Conservation (phyloP, 2,113 vertebrate genomes). For the Oncorhynchus mykiss region DNA sequence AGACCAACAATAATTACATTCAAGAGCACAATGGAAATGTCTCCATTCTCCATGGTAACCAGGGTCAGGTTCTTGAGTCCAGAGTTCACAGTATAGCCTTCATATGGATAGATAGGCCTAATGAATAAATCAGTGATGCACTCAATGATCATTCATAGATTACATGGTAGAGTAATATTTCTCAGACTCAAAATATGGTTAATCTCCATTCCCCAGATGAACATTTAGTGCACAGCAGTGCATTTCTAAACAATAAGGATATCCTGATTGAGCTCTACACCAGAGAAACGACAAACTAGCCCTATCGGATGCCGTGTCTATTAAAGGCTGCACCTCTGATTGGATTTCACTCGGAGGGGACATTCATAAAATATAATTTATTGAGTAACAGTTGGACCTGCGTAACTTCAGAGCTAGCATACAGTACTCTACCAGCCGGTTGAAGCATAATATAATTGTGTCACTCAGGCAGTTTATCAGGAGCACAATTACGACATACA, state of each 20-base stretch:
- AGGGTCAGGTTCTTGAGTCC: not conserved
- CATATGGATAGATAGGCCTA: too few relatives aligned
- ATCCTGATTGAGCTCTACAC: constrained; percentile 37
- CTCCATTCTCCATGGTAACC: not conserved
- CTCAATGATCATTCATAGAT: not conserved
- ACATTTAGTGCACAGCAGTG: constrained; percentile 43
- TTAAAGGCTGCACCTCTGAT: not conserved
- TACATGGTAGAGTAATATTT: constrained; percentile 21
- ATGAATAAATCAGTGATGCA: not conserved
- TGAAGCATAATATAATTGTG: not conserved
- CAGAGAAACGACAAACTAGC: constrained; percentile 42
- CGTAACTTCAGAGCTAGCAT: too few relatives aligned
- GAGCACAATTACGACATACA: not conserved
- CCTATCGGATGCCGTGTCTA: constrained; percentile 14
- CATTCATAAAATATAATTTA: too few relatives aligned
- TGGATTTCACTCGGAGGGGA: too few relatives aligned
- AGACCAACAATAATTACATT: not conserved
- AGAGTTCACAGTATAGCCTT: too few relatives aligned
- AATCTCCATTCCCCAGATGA: constrained; percentile 14
- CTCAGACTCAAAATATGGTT: constrained; percentile 20
- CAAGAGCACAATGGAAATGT: not conserved
- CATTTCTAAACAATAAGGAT: constrained; percentile 33
- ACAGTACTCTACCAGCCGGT: too few relatives aligned
- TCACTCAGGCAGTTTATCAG: not conserved
- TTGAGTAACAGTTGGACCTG: too few relatives aligned